These are phyloP conservation scores for Lepidostoma basale DNA, from an alignment of 1,140 invertebrate genomes.

Conservation along the genomic window DNA sequence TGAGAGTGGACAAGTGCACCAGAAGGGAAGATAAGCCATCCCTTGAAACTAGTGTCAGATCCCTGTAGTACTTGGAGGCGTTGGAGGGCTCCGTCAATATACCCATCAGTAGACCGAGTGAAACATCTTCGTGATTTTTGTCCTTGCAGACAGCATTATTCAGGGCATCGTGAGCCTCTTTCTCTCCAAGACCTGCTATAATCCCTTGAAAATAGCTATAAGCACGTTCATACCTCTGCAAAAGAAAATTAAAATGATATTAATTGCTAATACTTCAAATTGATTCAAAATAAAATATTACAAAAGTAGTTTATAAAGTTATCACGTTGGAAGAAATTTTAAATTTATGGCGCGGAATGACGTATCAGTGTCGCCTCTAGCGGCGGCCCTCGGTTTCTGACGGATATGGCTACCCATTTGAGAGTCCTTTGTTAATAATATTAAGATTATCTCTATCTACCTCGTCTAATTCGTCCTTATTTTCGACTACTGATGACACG, in stretches of 20 bases:
- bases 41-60: slow-evolving; percentile 85
- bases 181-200: slow-evolving; percentile 83
- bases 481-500: slow-evolving; percentile 68
- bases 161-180: slow-evolving; percentile 90
- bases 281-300: background rate
- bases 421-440: slow-evolving; percentile 62
- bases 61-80: slow-evolving; percentile 87
- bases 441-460: slow-evolving; percentile 66
- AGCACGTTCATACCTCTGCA: slow-evolving; percentile 88
- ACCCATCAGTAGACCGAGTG: slow-evolving; percentile 84
- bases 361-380: slow-evolving; percentile 52
- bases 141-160: slow-evolving; percentile 89
- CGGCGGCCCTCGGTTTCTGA: slow-evolving; percentile 58
- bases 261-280: no score
- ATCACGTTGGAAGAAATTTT: slow-evolving; percentile 9
- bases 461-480: slow-evolving; percentile 84
- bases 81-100: slow-evolving; percentile 88
- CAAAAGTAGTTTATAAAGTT: background rate
- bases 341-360: slow-evolving; percentile 44
- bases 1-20: slow-evolving; percentile 79
- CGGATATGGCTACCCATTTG: slow-evolving; percentile 64
- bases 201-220: slow-evolving; percentile 77
- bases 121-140: slow-evolving; percentile 89
- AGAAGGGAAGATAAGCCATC: slow-evolving; percentile 87
- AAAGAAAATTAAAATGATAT: slow-evolving; percentile 58